Conservation (phyloP, 2,113 vertebrate species). For the Lynx canadensis region DNA sequence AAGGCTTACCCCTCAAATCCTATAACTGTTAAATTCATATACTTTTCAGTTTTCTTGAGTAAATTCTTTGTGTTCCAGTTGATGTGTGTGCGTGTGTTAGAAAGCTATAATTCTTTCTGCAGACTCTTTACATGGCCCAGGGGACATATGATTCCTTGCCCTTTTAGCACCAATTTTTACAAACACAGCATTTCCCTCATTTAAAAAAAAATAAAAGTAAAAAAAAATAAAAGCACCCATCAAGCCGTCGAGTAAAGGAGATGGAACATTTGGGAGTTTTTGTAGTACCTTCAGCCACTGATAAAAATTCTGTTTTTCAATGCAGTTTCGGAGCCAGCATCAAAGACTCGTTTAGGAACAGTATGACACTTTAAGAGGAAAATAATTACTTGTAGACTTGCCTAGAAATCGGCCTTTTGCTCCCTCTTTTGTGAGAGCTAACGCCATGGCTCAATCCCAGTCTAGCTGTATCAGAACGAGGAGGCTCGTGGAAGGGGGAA, state of each 20-base stretch:
- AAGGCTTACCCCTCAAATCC: constrained; percentile 68
- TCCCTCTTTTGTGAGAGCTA: not conserved
- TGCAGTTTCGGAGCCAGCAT: constrained; percentile 5
- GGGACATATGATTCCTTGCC: constrained; percentile 81
- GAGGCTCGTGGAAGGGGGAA: not conserved
- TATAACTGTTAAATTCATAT: constrained; percentile 80
- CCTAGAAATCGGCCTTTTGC: not conserved
- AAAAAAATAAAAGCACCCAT: not conserved
- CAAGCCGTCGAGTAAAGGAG: constrained; percentile 30
- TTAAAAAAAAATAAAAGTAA: not conserved
- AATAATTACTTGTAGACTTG: not conserved
- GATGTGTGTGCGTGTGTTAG: constrained; percentile 72
- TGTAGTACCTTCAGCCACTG: not conserved
- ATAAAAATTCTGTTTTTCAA: constrained; percentile 55
- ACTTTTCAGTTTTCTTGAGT: constrained; percentile 80
- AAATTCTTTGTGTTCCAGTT: constrained; percentile 81
- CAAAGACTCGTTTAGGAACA: constrained; percentile 49
- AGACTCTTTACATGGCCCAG: constrained; percentile 82
- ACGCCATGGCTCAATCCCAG: rapidly evolving
- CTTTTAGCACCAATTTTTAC: constrained; percentile 84
- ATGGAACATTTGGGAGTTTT: constrained; percentile 14
- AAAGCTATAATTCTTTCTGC: constrained; percentile 84
- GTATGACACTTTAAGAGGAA: constrained; percentile 8
- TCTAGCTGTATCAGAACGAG: not conserved
- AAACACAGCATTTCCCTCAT: constrained; percentile 73